A percentile compares a stretch with the other conserved stretches of the same genome.
These are phyloP conservation scores for Amniataba percoides DNA, from an alignment of 2,797 vertebrate genomes.

Conservation along the genomic window DNA sequence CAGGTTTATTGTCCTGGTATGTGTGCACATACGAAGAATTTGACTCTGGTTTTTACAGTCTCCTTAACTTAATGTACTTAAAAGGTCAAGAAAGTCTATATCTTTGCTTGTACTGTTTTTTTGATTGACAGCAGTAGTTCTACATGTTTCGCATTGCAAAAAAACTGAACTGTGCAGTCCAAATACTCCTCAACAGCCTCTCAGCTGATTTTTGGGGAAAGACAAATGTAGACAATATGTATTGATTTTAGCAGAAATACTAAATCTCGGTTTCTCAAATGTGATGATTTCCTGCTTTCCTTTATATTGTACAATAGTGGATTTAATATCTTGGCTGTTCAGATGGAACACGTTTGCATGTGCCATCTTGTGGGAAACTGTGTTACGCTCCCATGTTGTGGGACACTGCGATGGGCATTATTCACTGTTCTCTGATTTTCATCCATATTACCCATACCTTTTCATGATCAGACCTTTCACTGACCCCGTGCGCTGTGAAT, in stretches of 20 bases:
- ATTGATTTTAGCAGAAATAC: not conserved
- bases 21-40: too few relatives aligned
- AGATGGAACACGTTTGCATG: not conserved
- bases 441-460: not conserved
- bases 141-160: not conserved
- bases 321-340: not conserved
- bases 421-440: not conserved
- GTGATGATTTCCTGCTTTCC: too few relatives aligned
- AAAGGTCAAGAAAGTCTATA: too few relatives aligned
- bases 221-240: not conserved
- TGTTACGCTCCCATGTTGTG: too few relatives aligned
- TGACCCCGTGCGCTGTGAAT: not conserved
- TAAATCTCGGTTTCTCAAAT: not conserved
- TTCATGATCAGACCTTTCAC: not conserved
- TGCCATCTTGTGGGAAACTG: too few relatives aligned
- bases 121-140: not conserved
- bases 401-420: too few relatives aligned
- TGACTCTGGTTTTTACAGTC: too few relatives aligned
- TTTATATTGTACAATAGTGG: not conserved
- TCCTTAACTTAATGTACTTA: too few relatives aligned
- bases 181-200: not conserved
- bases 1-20: too few relatives aligned
- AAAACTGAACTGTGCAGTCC: not conserved
- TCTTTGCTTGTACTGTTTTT: not conserved
- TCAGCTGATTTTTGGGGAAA: not conserved